Evolutionary conservation across 2,113 vertebrate genomes (phyloP).

Genomic region (Circaetus gallicus): DNA sequence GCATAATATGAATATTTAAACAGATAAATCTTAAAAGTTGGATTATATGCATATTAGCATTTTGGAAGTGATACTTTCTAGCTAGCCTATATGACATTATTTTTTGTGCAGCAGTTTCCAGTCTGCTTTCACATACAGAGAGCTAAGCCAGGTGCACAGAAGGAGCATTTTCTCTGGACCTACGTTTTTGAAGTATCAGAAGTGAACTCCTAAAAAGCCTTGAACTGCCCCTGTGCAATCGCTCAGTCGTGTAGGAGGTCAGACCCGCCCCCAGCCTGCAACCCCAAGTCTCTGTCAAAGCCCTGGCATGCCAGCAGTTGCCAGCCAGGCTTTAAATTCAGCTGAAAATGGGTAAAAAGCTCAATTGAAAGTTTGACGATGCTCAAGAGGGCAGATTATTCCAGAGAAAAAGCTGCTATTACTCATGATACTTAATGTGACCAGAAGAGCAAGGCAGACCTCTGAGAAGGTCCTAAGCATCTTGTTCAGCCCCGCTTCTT

Average conservation of each 20-base stretch:
- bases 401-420: neutral
- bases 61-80: neutral
- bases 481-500: neutral
- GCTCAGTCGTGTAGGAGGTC: fast-evolving
- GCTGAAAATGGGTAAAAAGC: neutral
- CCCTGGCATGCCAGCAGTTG: neutral
- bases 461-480: neutral
- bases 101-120: neutral
- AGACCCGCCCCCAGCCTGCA: neutral
- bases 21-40: neutral
- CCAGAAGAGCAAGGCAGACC: neutral
- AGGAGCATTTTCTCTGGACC: neutral
- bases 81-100: neutral
- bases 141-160: neutral
- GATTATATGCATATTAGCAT: neutral
- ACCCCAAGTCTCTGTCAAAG: neutral
- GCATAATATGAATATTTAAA: neutral
- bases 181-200: neutral
- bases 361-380: neutral
- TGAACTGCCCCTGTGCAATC: neutral
- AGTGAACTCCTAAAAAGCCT: neutral
- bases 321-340: neutral
- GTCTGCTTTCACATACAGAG: neutral
- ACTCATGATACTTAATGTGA: neutral
- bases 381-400: neutral